Conservation (phyloP, 2,113 vertebrate species). For the Oostethus manadensis region DNA sequence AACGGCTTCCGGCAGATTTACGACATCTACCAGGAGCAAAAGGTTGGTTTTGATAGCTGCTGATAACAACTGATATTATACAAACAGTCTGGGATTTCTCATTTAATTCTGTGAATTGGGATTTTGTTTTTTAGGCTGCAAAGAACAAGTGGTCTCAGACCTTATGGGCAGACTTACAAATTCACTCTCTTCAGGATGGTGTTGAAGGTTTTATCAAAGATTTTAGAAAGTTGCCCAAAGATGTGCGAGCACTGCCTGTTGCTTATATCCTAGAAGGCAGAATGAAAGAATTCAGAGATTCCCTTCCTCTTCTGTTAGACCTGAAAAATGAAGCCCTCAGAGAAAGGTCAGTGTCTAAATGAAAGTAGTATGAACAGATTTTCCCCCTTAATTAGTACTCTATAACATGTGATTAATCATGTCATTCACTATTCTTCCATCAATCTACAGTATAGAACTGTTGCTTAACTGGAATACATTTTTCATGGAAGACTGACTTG, state of each 20-base stretch:
- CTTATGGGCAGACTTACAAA: constrained; percentile 86
- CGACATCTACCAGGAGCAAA: constrained; percentile 77
- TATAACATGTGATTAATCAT: too few relatives aligned
- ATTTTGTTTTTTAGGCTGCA: constrained; percentile 69
- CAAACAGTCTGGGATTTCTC: not conserved
- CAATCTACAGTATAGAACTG: not conserved
- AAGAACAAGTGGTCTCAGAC: constrained; percentile 91
- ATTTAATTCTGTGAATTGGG: not conserved
- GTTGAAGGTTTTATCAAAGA: constrained; percentile 78
- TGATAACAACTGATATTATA: not conserved
- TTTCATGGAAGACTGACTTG: not conserved
- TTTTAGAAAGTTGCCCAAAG: constrained; percentile 78
- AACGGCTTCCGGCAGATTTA: constrained; percentile 77
- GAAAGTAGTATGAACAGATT: not conserved
- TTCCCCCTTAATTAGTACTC: not conserved
- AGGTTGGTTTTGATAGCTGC: constrained; percentile 43
- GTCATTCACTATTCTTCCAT: not conserved
- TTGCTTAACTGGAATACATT: not conserved
- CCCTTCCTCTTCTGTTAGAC: constrained; percentile 87
- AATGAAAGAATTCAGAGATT: constrained; percentile 90
- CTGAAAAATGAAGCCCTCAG: constrained; percentile 91
- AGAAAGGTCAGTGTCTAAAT: constrained; percentile 77
- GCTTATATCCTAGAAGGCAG: constrained; percentile 78
- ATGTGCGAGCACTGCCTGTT: constrained; percentile 71
- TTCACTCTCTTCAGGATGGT: constrained; percentile 85